Evolutionary conservation across 2,113 vertebrate species (phyloP), one percentile per base, ranked within the genome.

Genomic region (Cephalopterus ornatus): DNA sequence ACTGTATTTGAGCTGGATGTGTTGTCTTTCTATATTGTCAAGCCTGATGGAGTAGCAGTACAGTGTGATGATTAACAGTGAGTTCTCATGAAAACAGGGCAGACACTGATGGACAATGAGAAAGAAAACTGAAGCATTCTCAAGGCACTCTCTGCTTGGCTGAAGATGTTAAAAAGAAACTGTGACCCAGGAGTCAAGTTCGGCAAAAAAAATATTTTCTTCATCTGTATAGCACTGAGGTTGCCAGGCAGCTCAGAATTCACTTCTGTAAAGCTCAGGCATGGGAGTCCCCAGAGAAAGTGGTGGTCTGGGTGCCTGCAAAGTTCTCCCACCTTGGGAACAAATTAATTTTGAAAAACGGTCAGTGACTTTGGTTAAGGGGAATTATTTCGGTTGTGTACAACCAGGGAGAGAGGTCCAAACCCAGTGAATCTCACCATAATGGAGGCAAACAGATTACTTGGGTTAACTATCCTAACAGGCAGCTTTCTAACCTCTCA

Each of bases 101-200:
- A 35, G 66, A 58, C 30, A 22, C 11, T 39, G 59, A 21, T 10
- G 16, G 59, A 46, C 47, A n/a, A 8, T 42, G 70, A 55, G 44
- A 89, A 33, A 74, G 41, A 73, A 91, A 70, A 47, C 3, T 5
- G 44, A 77, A 77, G 65, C 65, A 77, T 70, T 93, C 59, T 81
- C 28, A 84, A 81, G 70, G 42, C 65, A 81, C 39, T 85, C 74
- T 77, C 65, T 74, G 70, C 59, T 84, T 89, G 68, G 58, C 65
- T 9, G 14, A 53, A 37, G 62, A 80, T 16, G 8, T 87, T 86
- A 65, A 90, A 82, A 79, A 68, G 67, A 83, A 86, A 71, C 26
- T 1, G 12, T 71, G 68, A 59, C 26, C 53, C 39, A 2, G 6
- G 30, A 92, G 19, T 49, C 37, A 56, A 92, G 20, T 80, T 42